Conservation (phyloP, 2,797 vertebrate species). For the Champsocephalus esox region DNA sequence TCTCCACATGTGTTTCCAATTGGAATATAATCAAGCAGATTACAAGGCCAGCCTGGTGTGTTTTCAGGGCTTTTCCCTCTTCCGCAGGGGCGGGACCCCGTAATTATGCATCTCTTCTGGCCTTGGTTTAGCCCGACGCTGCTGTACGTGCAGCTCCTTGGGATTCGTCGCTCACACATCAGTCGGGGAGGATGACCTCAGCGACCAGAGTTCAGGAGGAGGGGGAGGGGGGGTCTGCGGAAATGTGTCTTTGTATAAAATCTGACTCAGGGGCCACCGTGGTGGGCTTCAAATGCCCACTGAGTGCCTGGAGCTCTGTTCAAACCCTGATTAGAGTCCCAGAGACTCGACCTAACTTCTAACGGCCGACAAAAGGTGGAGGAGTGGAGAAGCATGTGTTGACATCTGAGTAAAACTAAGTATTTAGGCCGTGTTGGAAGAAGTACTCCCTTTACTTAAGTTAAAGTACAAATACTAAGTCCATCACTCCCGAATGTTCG, state of each 20-base stretch:
- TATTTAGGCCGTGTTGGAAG: too few relatives aligned
- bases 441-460: too few relatives aligned
- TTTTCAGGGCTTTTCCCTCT: conserved; percentile 70
- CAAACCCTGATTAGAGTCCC: conserved; percentile 37
- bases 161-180: conserved; percentile 76
- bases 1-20: conserved; percentile 75
- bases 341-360: conserved; percentile 19
- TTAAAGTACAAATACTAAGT: too few relatives aligned
- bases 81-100: conserved; percentile 74
- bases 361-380: conserved; percentile 15
- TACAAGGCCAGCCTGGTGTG: conserved; percentile 68
- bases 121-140: conserved; percentile 63
- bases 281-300: conserved; percentile 44
- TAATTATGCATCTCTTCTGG: conserved; percentile 76
- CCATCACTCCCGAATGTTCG: too few relatives aligned
- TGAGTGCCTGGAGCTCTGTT: conserved; percentile 48
- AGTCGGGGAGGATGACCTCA: conserved; percentile 63
- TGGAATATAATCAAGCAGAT: conserved; percentile 77
- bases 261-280: conserved; percentile 24
- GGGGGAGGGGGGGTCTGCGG: not conserved
- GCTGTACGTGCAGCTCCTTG: conserved; percentile 62
- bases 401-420: not conserved
- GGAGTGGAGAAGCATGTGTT: conserved; percentile 9
- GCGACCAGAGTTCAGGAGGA: conserved; percentile 49
- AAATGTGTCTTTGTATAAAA: conserved; percentile 43